Base-by-base conservation (phyloP, 2,888 invertebrate species). In the Hirtodrosophila confusa region DNA sequence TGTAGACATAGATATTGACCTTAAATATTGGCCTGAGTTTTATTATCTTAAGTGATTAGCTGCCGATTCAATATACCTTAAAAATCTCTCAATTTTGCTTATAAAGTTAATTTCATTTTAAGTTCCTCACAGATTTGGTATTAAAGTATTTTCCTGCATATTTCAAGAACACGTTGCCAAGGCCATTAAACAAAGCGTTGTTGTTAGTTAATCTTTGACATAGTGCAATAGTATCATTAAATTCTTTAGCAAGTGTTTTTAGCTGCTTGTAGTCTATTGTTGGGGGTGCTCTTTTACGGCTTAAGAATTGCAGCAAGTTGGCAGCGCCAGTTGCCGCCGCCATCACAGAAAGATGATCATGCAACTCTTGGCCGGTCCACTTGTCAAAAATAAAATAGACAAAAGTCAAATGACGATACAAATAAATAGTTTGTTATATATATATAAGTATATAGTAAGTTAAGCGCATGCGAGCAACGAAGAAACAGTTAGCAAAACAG, bases 401-500 rank as follows among this genome's bases (percentile, higher is more conserved):
- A 47, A 29, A 48, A 54, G 12, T 43, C 9, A n/a, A 60, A 56
- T 39, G 31, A 48, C 10, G 69, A 57, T 50, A 24, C 49, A 64
- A 65, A 49, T 27, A 68, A 71, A 55, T 45, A 50, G 23, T 63
- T 63, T 49, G 40, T 40, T 48, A 7, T 37, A 10, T 33, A 11
- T 29, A 31, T 31, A 1, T 31, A 9, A 6, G 31, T 31, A 31
- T 31, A 9, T 31, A 31, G 3, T 7, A 6, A 31, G 31, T 88
- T 71, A 78, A 78, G 76, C 75, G 68, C 82, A 79, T 80, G 80
- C 80, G 63, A 80, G 62, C 55, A 67, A 73, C 69, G 68, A 66
- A 67, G 61, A 80, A 62, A 63, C 57, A 65, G 35, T 48, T 53
- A 66, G 63, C 39, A 49, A 54, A 44, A 23, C 9, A 35, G 24